Base-by-base conservation (phyloP, 2,888 invertebrate species). In the Rhodophaea formosa region DNA sequence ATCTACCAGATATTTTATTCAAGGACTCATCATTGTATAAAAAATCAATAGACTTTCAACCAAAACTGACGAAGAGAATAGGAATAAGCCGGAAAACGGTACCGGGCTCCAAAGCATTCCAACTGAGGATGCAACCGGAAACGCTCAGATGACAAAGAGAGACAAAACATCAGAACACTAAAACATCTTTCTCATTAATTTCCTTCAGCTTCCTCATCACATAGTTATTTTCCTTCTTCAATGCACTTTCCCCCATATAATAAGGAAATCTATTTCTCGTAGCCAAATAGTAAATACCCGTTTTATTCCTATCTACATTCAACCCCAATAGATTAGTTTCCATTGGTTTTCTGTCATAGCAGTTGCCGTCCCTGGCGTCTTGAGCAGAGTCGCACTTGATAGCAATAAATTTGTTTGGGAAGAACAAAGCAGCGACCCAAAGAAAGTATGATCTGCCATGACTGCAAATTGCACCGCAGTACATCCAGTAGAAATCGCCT, bases 231-330 rank as follows among this genome's bases (percentile, higher is more conserved):
- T 74, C 66, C 32, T 62, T 68, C 47, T 65, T 65, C 6, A 79
- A 15, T 1, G 80, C 81, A 29, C 69, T 68, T 45, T 67, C 57
- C 0, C 75, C 79, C 49, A 82, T 60, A 63, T 62, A 74, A 59
- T 70, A 82, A 0, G 81, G 82, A 51, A 67, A 75, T 2, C n/a
- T 52, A 29, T 70, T 60, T 5, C 43, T 57, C 0, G 77, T 75
- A 0, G 71, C 57, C 7, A 80, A 56, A 51, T 72, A 77, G 56
- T 70, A 80, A 35, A 80, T 72, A 0, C 80, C 80, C 16, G 59
- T 59, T 7, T 61, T 71, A 39, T 14, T 70, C n/a, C 54, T 71
- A 59, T 80, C 68, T 0, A 63, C 69, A 0, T 74, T 69, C 1
- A 69, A 47, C 0, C 73, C 75, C 42, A 75, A 43, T 0, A 69